These are phyloP conservation scores for Agapetus fuscipes DNA, from an alignment of 2,888 invertebrate genomes.

Conservation along the genomic window DNA sequence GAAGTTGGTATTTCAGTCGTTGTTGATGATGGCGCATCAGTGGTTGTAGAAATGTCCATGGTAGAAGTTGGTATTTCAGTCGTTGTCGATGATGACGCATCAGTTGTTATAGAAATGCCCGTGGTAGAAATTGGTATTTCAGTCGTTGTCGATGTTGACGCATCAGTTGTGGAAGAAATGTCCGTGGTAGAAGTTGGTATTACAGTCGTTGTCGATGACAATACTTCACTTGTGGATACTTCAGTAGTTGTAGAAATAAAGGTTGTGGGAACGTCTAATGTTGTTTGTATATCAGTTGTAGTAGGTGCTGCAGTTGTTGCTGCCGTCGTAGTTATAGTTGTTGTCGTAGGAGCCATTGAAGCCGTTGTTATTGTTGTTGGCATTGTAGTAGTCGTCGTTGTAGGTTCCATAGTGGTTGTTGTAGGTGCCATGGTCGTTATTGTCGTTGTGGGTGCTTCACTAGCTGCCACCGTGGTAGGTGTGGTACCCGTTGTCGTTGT, in stretches of 20 bases:
- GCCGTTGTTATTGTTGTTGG: not conserved
- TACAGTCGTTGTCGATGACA: not conserved
- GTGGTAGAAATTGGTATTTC: no score
- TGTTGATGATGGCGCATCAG: not conserved
- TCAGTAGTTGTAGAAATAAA: not conserved
- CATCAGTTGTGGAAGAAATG: not conserved
- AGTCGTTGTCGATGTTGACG: not conserved
- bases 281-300: not conserved
- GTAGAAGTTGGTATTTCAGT: not conserved
- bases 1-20: conserved; percentile 1
- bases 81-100: no score
- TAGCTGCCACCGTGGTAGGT: not conserved
- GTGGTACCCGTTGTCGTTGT: not conserved
- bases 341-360: not conserved
- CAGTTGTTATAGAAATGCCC: no score
- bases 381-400: not conserved
- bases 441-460: not conserved
- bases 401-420: not conserved
- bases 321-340: not conserved
- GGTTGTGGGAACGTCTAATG: not conserved
- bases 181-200: not conserved
- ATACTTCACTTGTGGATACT: no score
- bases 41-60: not conserved
- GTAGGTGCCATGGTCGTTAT: not conserved
- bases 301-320: not conserved